phyloP scores from a whole-genome alignment of 2,797 vertebrate species.

The Lagorchestes hirsutus region DNA sequence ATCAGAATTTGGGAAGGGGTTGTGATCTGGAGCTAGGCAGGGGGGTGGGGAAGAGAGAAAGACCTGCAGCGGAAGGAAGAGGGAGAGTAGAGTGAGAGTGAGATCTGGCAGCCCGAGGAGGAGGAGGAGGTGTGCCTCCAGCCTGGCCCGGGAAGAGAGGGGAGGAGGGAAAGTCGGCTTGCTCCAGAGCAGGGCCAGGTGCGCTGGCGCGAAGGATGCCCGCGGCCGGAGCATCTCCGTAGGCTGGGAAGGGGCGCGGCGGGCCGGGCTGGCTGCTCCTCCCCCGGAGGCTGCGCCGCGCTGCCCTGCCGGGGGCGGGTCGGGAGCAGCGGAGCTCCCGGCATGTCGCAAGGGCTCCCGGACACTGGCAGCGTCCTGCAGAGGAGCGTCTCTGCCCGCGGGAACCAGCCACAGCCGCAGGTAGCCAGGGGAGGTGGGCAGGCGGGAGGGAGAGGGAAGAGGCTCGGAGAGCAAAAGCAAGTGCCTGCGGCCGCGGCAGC shows the following conservation, averaged over 20 bases:
- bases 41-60: not conserved
- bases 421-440: slow-evolving; percentile 11
- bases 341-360: slow-evolving; percentile 82
- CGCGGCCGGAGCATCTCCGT: slow-evolving; percentile 4
- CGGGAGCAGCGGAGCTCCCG: slow-evolving; percentile 62
- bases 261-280: slow-evolving; percentile 58
- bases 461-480: not conserved
- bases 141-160: not conserved
- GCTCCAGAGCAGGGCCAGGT: slow-evolving; percentile 49
- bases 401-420: slow-evolving; percentile 74
- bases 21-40: not conserved
- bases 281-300: slow-evolving; percentile 47
- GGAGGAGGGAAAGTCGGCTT: slow-evolving; percentile 3
- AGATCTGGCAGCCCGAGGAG: not conserved
- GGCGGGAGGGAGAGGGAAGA: not conserved
- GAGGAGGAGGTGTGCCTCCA: not conserved
- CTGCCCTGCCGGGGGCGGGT: slow-evolving; percentile 40
- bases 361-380: slow-evolving; percentile 75
- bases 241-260: slow-evolving; percentile 58
- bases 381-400: slow-evolving; percentile 72
- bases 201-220: slow-evolving; percentile 44
- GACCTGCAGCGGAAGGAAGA: not conserved
- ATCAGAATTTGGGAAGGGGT: not conserved
- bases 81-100: not conserved
- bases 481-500: not conserved